Evolutionary conservation across 2,797 vertebrate genomes (phyloP), one percentile per base, ranked within the genome.

Genomic region (Pseudochaenichthys georgianus): DNA sequence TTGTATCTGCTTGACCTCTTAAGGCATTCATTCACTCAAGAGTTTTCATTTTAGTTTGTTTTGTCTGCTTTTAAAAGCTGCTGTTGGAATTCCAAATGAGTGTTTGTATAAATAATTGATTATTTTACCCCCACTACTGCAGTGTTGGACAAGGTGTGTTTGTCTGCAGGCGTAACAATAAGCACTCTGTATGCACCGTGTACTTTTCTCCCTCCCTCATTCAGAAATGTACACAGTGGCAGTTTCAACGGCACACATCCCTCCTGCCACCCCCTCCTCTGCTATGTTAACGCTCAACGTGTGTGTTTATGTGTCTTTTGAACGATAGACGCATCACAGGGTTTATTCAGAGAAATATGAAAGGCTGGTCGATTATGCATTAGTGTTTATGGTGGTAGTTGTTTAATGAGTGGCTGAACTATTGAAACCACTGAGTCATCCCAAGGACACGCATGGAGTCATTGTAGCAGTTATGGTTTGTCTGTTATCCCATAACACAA

Each of bases 301-400:
- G 54, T 78, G 65, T 71, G 69, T 84, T 38, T 48, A 8, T 77
- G 34, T 13, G 13, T 75, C 45, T 60, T 52, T 57, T 34, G 17
- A 28, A 16, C 12, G 13, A 41, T 28, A 73, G 47, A 70, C 41
- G 50, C 50, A 5, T 60, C 11, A 54, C 16, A 82, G 60, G 67
- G 70, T 75, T 79, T 73, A 72, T 77, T 81, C 77, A 75, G 50
- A 77, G 51, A 83, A 76, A 73, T 70, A 75, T 77, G 59, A 78
- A 72, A 7, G 53, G 70, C 38, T 79, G 48, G 52, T 88, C 74
- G 92, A 91, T 93, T 84, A 91, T 89, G 79, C 75, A 87, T 88
- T 19, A 17, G 43, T 77, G 73, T 86, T 64, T 87, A 84, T 77
- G 23, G 78, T 67, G 55, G 69, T 38, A 78, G 58, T 84, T 82